phyloP scores from a whole-genome alignment of 2,888 invertebrate genomes.

The Eupithecia vulgata region DNA sequence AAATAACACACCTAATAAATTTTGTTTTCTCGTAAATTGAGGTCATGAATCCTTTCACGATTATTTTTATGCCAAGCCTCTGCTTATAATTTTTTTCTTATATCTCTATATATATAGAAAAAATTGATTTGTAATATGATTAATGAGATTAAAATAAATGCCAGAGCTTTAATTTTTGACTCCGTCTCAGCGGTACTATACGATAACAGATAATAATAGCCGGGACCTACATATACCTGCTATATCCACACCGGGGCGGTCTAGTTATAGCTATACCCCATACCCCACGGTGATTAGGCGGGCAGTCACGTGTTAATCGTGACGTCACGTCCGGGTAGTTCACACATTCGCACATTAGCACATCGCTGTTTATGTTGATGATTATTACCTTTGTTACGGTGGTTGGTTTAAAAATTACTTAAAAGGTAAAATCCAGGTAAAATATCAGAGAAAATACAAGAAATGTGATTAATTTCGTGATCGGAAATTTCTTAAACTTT shows the following conservation, averaged over 20 bases:
- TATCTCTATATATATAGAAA: too few species aligned
- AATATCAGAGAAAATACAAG: neutral
- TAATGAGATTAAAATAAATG: neutral
- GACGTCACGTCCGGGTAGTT: conserved; percentile 64
- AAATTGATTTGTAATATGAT: neutral
- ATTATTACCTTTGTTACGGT: conserved; percentile 14
- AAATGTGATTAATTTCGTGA: neutral
- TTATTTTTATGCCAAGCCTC: too few species aligned
- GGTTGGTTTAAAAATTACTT: neutral
- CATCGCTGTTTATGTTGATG: conserved; percentile 42
- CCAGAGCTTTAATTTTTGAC: neutral
- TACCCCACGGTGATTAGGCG: conserved; percentile 51
- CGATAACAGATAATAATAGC: too few species aligned
- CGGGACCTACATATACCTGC: too few species aligned
- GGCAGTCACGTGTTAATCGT: conserved; percentile 69
- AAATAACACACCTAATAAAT: too few species aligned
- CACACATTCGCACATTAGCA: conserved; percentile 66
- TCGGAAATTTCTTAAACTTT: neutral
- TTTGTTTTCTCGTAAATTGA: too few species aligned
- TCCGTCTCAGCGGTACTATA: neutral
- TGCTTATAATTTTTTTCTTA: too few species aligned
- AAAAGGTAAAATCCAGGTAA: neutral
- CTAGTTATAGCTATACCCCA: neutral
- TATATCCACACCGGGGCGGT: neutral
- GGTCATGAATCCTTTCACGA: too few species aligned